Evolutionary conservation across 2,113 vertebrate species (phyloP), one percentile per base, ranked within the genome.

Genomic region (Heterocephalus glaber): DNA sequence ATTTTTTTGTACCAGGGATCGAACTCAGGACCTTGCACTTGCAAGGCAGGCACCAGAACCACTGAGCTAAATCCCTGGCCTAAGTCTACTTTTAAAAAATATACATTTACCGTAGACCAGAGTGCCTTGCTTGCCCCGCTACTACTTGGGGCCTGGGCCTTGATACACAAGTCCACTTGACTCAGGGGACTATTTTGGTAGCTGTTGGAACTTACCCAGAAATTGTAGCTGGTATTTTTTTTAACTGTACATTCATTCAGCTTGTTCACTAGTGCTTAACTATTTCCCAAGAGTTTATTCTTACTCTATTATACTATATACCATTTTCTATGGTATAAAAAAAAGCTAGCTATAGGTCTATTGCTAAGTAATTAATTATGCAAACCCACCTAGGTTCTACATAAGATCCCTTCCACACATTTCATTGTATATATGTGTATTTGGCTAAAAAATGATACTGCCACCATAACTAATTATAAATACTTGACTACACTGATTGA

Each of bases 401-500:
- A 0, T 65, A 68, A 91, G 77, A 77, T 95, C 56, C 60, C 76
- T 38, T 95, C 28, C 16, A 66, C 52, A 94, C 60, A 58, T 33
- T n/a, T 84, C 28, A 72, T 65, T 79, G 11, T 86, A n/a, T 66
- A 22, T 90, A 13, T 93, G 28, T 92, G 93, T 47, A 88, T 79
- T 92, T 87, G 91, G 77, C 60, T 96, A 87, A 94, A 92, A 92
- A 63, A 24, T 83, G 41, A 83, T 83, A 80, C 44, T 89, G 66
- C 72, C 90, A 80, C 26, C 77, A 66, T 94, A 95, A 81, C 65
- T 81, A n/a, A 76, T 89, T 81, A 89, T 84, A 89, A 96, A 93
- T 94, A 96, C 96, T 96, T 96, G 82, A 95, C 87, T 93, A 94
- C 19, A 80, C 61, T 92, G 85, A 90, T 91, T 58, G n/a, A 92